Evolutionary conservation across 2,888 invertebrate species (phyloP).

Genomic region (Bhutanitis thaidina): DNA sequence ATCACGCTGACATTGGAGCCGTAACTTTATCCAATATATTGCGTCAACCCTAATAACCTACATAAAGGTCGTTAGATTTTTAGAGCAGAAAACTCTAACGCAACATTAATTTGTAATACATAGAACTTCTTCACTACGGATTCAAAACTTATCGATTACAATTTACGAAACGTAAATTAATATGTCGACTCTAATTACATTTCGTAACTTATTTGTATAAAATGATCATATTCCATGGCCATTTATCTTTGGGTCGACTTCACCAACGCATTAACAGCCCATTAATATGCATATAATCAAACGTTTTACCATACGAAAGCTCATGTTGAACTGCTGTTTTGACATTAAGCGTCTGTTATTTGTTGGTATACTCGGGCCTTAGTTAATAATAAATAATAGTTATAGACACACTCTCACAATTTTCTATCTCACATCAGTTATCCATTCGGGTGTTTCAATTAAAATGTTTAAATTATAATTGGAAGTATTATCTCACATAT

Average conservation of each 20-base stretch:
- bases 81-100: constrained; percentile 63
- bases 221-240: not conserved
- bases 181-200: constrained; percentile 6
- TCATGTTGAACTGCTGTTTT: no score
- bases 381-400: constrained; percentile 7
- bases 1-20: constrained; percentile 29
- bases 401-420: not conserved
- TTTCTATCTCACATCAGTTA: constrained; percentile 4
- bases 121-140: not conserved
- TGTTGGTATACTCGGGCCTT: not conserved
- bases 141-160: not conserved
- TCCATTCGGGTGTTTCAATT: constrained; percentile 7
- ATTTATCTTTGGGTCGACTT: not conserved
- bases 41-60: constrained; percentile 51
- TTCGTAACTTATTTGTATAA: constrained; percentile 1
- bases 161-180: not conserved
- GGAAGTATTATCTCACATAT: not conserved
- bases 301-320: no score
- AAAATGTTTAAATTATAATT: constrained; percentile 11
- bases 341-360: no score
- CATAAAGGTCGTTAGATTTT: constrained; percentile 53
- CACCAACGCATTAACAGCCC: no score
- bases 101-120: constrained; percentile 47
- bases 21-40: constrained; percentile 29
- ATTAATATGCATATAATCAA: no score